These are phyloP conservation scores for Galaxea fascicularis DNA, from an alignment of 92 coral and sea anemone genomes.

Conservation along the genomic window DNA sequence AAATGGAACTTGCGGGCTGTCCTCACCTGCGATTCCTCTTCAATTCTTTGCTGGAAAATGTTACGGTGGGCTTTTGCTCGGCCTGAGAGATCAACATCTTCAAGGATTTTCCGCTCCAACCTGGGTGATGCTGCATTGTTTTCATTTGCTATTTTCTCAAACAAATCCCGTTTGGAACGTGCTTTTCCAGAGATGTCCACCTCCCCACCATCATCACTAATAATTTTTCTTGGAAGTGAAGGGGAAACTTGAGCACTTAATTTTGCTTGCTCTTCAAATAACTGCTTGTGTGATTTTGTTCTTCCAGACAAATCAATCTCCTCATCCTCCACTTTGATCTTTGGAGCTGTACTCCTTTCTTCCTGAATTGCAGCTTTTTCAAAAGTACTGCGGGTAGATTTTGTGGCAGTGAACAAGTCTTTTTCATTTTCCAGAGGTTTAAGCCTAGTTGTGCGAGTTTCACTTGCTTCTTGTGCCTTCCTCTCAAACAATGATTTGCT, in stretches of 20 bases:
- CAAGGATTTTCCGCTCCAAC: conserved; percentile 65
- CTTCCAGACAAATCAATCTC: conserved; percentile 76
- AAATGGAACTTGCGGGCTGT: conserved; percentile 49
- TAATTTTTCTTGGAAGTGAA: conserved; percentile 74
- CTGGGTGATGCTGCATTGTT: conserved; percentile 58
- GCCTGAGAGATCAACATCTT: conserved; percentile 71
- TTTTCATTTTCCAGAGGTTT: conserved; percentile 68
- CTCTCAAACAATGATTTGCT: conserved; percentile 78
- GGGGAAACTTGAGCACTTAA: conserved; percentile 78
- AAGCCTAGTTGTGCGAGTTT: conserved; percentile 55
- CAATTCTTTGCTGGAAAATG: conserved; percentile 79
- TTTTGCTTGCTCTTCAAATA: conserved; percentile 82
- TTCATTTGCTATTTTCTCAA: conserved; percentile 79
- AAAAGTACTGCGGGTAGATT: conserved; percentile 60
- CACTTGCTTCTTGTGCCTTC: conserved; percentile 75
- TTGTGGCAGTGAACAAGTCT: conserved; percentile 41
- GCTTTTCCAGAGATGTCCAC: conserved; percentile 79
- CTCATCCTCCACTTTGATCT: conserved; percentile 74
- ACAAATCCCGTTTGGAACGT: conserved; percentile 66
- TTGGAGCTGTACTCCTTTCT: conserved; percentile 58
- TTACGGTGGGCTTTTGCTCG: conserved; percentile 79
- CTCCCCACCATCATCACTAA: conserved; percentile 62
- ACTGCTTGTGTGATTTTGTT: conserved; percentile 76
- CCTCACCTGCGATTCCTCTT: conserved; percentile 75
- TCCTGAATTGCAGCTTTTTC: conserved; percentile 64